Evolutionary conservation across 2,113 vertebrate genomes (phyloP), one percentile per base, ranked within the genome.

Genomic region (Sylvilagus bachmani): DNA sequence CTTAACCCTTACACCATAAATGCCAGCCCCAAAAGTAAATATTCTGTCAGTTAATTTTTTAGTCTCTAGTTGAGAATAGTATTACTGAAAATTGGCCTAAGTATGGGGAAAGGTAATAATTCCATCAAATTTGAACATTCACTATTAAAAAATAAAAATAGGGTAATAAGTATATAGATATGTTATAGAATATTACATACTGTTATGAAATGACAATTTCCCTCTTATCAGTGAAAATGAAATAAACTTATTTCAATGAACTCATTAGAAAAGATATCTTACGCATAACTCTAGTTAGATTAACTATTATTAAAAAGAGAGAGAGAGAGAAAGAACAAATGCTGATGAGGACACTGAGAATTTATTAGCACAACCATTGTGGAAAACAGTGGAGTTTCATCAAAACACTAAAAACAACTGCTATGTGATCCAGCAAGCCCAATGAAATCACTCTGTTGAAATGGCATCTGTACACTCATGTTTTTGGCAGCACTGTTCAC

Each of bases 231-330:
- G 33, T 85, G 81, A 67, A 69, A 29, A 25, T 85, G 38, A 96
- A 83, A 82, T 95, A 78, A 96, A 87, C 49, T 82, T 80, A 74
- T 61, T 78, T 88, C 31, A 58, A 62, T 96, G 53, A 94, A 80
- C 38, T 79, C 73, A 85, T 77, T 44, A 67, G 49, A 96, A 84
- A 78, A 64, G 2, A 14, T 44, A 64, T 33, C 49, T 81, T 51
- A 36, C 24, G n/a, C 10, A 70, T 25, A 77, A 81, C 90, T 74
- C 70, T 91, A 83, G 31, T 44, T 89, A 58, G 55, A 44, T 84
- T 81, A 74, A 73, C 86, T 8, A 8, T 58, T 14, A 58, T 58
- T 58, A 17, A 58, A 58, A 58, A 58, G 11, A 58, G 16, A 58
- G 55, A 58, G 19, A 58, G 55, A 58, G 55, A 58, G 19, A 58